A percentile compares a stretch with the other conserved stretches of the same genome.
Conservation (phyloP, 2,797 vertebrate species). For the Pangasius mekongensis region DNA sequence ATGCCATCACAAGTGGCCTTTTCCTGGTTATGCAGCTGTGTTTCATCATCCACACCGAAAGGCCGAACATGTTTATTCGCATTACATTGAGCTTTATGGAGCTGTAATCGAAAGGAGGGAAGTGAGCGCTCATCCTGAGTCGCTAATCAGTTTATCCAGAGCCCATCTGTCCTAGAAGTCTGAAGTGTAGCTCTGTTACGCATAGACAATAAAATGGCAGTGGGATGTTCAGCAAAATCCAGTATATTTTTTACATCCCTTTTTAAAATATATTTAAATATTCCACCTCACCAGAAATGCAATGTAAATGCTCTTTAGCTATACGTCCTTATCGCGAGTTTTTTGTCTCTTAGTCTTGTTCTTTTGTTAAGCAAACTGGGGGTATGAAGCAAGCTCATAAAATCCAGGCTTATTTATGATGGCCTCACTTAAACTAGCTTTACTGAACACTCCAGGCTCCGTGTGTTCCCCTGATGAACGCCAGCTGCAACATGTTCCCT, state of each 20-base stretch:
- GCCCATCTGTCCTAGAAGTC: background rate
- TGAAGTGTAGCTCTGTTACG: background rate
- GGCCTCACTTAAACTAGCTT: background rate
- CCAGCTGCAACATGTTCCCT: background rate
- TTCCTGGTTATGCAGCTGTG: conserved; percentile 18
- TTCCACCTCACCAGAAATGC: background rate
- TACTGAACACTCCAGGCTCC: background rate
- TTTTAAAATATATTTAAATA: background rate
- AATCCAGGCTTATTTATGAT: background rate
- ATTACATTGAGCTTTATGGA: conserved; percentile 33
- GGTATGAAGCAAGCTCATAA: background rate
- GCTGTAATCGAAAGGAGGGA: conserved; percentile 23
- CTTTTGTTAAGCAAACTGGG: background rate
- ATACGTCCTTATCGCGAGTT: background rate
- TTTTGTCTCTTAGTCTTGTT: background rate
- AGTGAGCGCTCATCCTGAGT: background rate
- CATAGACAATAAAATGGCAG: background rate
- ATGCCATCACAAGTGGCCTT: conserved; percentile 48
- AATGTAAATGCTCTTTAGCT: background rate
- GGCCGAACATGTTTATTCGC: conserved; percentile 38
- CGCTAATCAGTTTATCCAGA: conserved; percentile 1
- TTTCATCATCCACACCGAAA: conserved; percentile 41
- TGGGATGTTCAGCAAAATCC: background rate
- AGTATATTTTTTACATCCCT: background rate
- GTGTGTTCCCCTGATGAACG: background rate